Evolutionary conservation across 2,113 vertebrate species (phyloP), one percentile per base, ranked within the genome.

Genomic region (Cyprinodon variegatus): DNA sequence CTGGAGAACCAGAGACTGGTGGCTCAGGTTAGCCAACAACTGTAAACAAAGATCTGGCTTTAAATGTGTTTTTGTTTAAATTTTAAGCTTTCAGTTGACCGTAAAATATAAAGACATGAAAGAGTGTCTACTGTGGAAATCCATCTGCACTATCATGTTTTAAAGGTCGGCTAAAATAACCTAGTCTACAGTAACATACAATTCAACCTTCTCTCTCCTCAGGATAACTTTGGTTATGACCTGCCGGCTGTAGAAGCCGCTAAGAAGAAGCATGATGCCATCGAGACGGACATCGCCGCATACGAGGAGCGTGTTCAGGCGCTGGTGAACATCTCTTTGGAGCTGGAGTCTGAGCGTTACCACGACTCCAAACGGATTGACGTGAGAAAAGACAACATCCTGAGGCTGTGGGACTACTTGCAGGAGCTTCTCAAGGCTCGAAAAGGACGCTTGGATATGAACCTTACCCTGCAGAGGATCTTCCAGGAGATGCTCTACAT

Each of bases 151-250:
- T 9, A 41, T 41, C 4, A 41, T 4, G 41, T 4, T 41, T 57
- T 57, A 17, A 39, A 48, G 41, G n/a, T 11, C 11, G 0, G 36
- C 3, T 14, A 1, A 6, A 13, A 5, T n/a, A 2, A 45, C 2
- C n/a, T n/a, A 45, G 12, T 20, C 17, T 20, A 1, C 37, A 4
- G 22, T 40, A 20, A 50, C 61, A 17, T 0, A 61, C 29, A 14
- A 14, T 14, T 13, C 3, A 36, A 4, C 61, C 12, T 60, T 17
- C 20, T 22, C 72, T 67, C 62, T 0, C 70, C 68, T 62, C 93
- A 99, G 98, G 98, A 99, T 90, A 99, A 99, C 90, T 99, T 99
- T 0, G 98, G 98, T 4, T 97, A 95, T 2, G 98, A 99, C 89
- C 90, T 99, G 81, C 92, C 96, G 0, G 97, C 97, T 0, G 98